Evolutionary conservation across 2,113 vertebrate genomes (phyloP).

Genomic region (Lanius ludovicianus): DNA sequence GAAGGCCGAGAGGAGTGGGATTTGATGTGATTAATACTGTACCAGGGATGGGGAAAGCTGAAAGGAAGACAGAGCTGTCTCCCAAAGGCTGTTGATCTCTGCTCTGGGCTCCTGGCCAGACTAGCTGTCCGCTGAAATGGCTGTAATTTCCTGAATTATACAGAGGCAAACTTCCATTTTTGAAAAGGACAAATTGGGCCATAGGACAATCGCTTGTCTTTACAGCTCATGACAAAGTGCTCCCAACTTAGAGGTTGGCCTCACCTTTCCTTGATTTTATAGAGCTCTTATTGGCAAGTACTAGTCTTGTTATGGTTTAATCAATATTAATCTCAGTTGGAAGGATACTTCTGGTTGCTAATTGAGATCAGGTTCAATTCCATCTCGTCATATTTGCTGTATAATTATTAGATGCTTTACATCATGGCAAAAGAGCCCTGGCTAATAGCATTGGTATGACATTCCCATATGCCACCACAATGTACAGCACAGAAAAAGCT

Average conservation of each 20-base stretch:
- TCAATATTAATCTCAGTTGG: conserved; percentile 68
- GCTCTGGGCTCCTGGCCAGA: conserved; percentile 41
- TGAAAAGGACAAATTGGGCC: conserved; percentile 54
- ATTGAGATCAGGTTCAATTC: conserved; percentile 64
- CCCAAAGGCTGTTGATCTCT: background rate
- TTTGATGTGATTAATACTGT: background rate
- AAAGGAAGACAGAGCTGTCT: background rate
- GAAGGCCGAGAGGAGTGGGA: background rate
- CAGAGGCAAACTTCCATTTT: conserved; percentile 46
- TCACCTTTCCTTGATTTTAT: conserved; percentile 64
- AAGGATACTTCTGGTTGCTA: conserved; percentile 65
- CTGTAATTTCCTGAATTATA: conserved; percentile 50
- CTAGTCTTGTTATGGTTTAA: conserved; percentile 59
- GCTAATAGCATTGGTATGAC: background rate
- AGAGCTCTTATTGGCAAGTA: conserved; percentile 60
- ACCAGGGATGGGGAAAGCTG: background rate
- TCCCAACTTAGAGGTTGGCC: conserved; percentile 50
- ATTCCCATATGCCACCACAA: background rate
- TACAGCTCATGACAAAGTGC: conserved; percentile 25
- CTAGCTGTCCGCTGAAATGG: background rate
- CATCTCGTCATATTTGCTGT: conserved; percentile 34
- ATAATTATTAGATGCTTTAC: conserved; percentile 58
- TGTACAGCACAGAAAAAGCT: background rate
- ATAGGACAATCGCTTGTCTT: conserved; percentile 47
- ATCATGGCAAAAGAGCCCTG: conserved; percentile 34